Base-by-base conservation (phyloP, 1,140 invertebrate species). In the Druon quercuslanigerum region DNA sequence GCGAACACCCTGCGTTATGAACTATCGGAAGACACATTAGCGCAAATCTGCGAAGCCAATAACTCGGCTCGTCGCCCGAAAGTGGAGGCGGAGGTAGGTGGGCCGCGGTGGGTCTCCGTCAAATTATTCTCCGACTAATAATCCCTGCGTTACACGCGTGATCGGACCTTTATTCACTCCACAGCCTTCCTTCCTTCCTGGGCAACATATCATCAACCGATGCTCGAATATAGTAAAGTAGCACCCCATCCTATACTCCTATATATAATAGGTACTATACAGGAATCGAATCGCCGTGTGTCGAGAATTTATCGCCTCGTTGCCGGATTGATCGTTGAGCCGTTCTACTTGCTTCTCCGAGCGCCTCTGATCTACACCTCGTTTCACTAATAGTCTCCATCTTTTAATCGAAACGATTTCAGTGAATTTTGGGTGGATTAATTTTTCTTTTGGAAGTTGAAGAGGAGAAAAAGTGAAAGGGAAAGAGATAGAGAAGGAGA, bases 81-180 rank as follows among this genome's bases (percentile, higher is more conserved):
- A 76, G 60, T 79, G 74, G 77, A 72, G 78, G 76, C 73, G 33
- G 71, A 50, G 40, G 20, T 40, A 14, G 20, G 17, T 54, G 54
- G 17, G 57, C 17, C n/a, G 57, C 56, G 72, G 79, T 73, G 78
- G 75, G 75, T 79, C 80, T 79, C 81, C 84, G 85, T 86, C 85
- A 87, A 90, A 91, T 91, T 91, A 90, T 90, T 87, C 88, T 72
- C 81, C 88, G 89, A 91, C 90, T 90, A 90, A 91, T 91, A 90
- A 91, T 91, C 88, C 84, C 81, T 84, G 82, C 84, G 88, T 91
- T 91, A 90, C 88, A 90, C 90, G 88, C 90, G 90, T 88, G 90
- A 90, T 90, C 88, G 87, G 87, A 16, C 85, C 88, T 87, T 89
- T 87, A 88, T 89, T 78, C 80, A 60, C 71, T 80, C 71, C 76